phyloP scores from a whole-genome alignment of 2,113 vertebrate genomes.

The Dendropsophus ebraccatus region DNA sequence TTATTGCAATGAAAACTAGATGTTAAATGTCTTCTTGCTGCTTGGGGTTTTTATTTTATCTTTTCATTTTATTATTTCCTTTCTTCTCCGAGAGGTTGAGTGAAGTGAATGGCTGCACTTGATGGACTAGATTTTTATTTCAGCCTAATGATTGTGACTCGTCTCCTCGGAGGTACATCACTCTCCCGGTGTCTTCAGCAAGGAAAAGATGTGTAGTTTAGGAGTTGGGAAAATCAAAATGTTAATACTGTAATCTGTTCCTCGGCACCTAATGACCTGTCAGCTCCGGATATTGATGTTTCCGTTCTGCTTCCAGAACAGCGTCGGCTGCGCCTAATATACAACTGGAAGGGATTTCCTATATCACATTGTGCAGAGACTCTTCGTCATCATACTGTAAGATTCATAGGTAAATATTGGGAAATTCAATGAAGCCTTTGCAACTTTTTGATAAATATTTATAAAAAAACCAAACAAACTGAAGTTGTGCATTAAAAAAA shows the following conservation, averaged over 20 bases:
- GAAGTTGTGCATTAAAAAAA: no score
- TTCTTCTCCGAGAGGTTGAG: neutral
- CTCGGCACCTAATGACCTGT: neutral
- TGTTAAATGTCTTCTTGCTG: neutral
- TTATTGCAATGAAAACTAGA: neutral
- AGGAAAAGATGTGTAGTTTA: conserved; percentile 1
- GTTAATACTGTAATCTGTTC: conserved; percentile 13
- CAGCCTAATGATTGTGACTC: neutral
- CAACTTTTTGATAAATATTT: neutral
- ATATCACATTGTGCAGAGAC: neutral
- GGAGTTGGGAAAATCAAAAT: neutral
- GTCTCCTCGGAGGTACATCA: neutral
- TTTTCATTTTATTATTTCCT: neutral
- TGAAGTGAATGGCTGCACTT: neutral
- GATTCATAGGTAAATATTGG: neutral
- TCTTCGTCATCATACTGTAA: neutral
- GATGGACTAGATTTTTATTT: conserved; percentile 5
- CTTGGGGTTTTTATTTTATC: neutral
- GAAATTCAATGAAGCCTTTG: neutral
- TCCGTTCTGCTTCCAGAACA: neutral
- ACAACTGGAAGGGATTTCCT: neutral
- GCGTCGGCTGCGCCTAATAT: neutral
- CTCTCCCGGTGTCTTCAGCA: neutral
- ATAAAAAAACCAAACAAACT: no score
- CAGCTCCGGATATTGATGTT: neutral